Evolutionary conservation across 2,113 vertebrate species (phyloP).

Genomic region (Brachyhypopomus occidentalis): DNA sequence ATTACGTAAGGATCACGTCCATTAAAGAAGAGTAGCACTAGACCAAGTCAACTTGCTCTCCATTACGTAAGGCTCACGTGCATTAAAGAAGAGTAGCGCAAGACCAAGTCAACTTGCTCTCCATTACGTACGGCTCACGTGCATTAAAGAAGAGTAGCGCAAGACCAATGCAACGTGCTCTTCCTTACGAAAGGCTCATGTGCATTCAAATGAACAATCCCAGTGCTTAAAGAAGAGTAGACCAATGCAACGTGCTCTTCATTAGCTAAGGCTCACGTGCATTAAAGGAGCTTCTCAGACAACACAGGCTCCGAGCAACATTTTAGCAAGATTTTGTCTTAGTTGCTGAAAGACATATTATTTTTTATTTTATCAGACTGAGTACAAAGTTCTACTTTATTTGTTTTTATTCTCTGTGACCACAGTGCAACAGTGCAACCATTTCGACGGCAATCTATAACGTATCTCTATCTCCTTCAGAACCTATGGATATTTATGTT

Average conservation of each 20-base stretch:
- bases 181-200: not conserved
- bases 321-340: no score
- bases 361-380: no score
- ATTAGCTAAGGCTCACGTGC: constrained; percentile 63
- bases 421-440: no score
- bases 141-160: constrained; percentile 41
- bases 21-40: constrained; percentile 31
- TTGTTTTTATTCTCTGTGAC: no score
- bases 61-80: not conserved
- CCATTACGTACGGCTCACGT: constrained; percentile 64
- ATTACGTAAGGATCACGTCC: constrained; percentile 63
- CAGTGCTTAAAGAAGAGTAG: not conserved
- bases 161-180: no score
- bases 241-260: constrained; percentile 66
- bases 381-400: no score
- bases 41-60: no score
- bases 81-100: not conserved
- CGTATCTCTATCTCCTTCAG: no score
- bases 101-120: constrained; percentile 62
- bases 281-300: not conserved
- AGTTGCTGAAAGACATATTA: no score
- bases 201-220: no score
- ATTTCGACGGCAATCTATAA: no score
- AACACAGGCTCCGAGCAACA: not conserved
- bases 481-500: no score